These are phyloP conservation scores for Mus spicilegus DNA, from an alignment of 2,113 vertebrate genomes.

Conservation along the genomic window DNA sequence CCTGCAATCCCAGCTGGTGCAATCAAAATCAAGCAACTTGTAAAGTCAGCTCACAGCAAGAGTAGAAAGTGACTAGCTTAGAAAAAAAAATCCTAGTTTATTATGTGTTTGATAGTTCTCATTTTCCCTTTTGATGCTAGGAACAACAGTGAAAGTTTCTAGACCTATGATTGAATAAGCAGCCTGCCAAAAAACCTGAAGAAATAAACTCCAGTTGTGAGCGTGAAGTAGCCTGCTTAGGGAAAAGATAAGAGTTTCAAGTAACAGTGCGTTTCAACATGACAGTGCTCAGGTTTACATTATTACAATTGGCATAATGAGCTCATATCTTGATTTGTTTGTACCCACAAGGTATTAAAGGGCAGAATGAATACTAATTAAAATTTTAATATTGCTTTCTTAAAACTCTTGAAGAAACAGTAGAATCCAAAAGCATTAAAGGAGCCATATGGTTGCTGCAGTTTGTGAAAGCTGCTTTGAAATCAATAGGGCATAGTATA, in stretches of 20 bases:
- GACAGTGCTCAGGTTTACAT: conserved; percentile 33
- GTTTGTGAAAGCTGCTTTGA: neutral
- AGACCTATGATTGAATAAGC: conserved; percentile 38
- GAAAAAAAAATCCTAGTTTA: conserved; percentile 53
- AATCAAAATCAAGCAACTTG: conserved; percentile 61
- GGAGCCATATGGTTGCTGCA: neutral
- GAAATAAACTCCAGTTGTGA: conserved; percentile 46
- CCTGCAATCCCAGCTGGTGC: conserved; percentile 54
- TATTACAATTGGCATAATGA: conserved; percentile 25
- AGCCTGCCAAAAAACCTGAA: neutral
- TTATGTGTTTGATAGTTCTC: conserved; percentile 50
- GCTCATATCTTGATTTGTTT: conserved; percentile 44
- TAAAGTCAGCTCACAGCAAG: conserved; percentile 39
- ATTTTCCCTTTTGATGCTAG: conserved; percentile 36
- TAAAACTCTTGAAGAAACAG: conserved; percentile 28
- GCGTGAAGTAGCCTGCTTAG: conserved; percentile 29
- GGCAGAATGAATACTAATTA: conserved; percentile 44
- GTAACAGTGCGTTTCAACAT: neutral
- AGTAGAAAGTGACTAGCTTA: conserved; percentile 35
- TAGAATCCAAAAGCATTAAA: conserved; percentile 50
- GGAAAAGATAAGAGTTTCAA: conserved; percentile 40
- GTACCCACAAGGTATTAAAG: neutral
- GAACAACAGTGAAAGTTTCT: conserved; percentile 41
- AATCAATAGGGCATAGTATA: conserved; percentile 6
- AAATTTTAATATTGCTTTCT: neutral